A percentile compares a stretch with the other conserved stretches of the same genome.
phyloP scores from a whole-genome alignment of 2,113 vertebrate species.

The Toxotes chatareus region DNA sequence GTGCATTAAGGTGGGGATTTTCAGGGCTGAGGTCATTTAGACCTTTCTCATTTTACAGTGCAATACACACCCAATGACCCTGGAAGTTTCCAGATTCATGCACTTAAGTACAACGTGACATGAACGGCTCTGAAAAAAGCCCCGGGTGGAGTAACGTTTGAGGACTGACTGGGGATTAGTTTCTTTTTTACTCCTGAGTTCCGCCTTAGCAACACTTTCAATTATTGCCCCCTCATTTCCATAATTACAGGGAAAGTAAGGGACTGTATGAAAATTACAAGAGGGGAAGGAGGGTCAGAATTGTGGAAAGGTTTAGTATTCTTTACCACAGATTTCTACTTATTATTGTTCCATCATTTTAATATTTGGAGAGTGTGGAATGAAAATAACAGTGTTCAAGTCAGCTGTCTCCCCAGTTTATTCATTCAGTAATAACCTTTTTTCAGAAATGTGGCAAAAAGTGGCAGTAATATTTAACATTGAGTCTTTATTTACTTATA shows the following conservation, averaged over 20 bases:
- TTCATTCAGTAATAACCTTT: background rate
- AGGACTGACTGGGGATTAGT: background rate
- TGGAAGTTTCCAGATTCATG: constrained; percentile 23
- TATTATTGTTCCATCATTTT: too few species aligned
- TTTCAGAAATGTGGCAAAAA: too few species aligned
- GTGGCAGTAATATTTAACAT: too few species aligned
- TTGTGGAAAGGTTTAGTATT: background rate
- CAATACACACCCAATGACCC: constrained; percentile 19
- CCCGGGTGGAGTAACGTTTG: background rate
- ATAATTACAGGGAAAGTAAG: background rate
- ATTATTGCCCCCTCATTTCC: background rate
- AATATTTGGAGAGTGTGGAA: background rate
- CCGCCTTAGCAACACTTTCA: background rate
- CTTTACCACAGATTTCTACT: background rate
- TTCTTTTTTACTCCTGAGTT: background rate
- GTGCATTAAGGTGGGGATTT: constrained; percentile 25
- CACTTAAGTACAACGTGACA: constrained; percentile 3
- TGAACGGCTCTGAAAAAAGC: constrained; percentile 7
- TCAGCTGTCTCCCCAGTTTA: too few species aligned
- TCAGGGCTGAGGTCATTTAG: background rate
- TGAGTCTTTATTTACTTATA: too few species aligned
- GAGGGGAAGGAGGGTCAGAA: background rate
- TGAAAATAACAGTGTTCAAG: too few species aligned
- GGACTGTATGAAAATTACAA: background rate
- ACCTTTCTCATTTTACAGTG: constrained; percentile 3